Base-by-base conservation (phyloP, 2,113 vertebrate genomes). In the Aphelocoma coerulescens region DNA sequence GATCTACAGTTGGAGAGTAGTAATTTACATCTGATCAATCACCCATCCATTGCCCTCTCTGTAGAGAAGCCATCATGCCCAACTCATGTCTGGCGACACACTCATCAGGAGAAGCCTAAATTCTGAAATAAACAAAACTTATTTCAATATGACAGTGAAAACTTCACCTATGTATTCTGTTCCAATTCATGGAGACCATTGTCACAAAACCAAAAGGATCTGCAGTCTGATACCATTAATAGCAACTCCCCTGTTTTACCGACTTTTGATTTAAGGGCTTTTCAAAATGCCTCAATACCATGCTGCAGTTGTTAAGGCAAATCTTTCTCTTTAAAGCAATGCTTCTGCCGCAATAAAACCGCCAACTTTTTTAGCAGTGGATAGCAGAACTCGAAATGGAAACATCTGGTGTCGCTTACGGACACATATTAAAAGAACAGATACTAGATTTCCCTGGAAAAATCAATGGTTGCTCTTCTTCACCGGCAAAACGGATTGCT, bases 321-420 rank as follows among this genome's bases (percentile, higher is more conserved):
- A 85, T 44, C 72, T 44, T 59, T 65, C 55, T 59, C 61, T 75
- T 39, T 69, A 74, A 88, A 86, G 71, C 43, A 90, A 76, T 27
- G 52, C 18, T 61, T 79, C 58, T 80, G 52, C 74, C 0, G 39
- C 86, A 94, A 78, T 69, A 71, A 67, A 88, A 39, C 79, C 19
- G 21, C 80, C 83, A 94, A 74, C 78, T 91, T 95, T 69, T 85
- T 63, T 67, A 91, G 85, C 69, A 13, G 44, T 0, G n/a, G 93
- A 87, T 27, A 89, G 88, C 85, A 79, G 44, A 35, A 69, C 66
- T 75, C 12, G 24, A 55, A 95, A 95, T 84, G 93, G 85, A 68
- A 96, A 93, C 90, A 97, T 93, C 74, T 92, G 90, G 79, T 62
- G 92, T 88, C 30, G 10, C 54, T 95, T 94, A 93, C 5, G 5